Evolutionary conservation across 2,888 invertebrate species (phyloP), one percentile per base, ranked within the genome.

Genomic region (Xanthorhoe designata): DNA sequence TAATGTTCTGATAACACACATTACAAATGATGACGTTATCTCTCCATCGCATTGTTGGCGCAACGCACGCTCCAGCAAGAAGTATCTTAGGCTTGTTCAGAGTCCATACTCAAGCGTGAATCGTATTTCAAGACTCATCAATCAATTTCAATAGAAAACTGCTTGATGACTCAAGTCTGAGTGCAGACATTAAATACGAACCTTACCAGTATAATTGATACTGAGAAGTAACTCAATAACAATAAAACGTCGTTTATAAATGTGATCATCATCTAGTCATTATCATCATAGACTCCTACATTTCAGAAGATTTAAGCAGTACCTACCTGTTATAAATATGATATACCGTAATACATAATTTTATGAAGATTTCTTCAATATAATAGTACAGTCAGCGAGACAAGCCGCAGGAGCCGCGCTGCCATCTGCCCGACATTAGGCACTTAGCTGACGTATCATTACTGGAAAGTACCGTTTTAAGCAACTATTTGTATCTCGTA

Each of bases 1-100:
- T 15, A 38, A 59, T 59, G 38, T 58, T 58, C 50, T 32, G 59
- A 59, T 59, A 59, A 17, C 10, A 19, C 29, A 38, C 50, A 49
- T 29, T 38, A 59, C 59, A 59, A 59, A 59, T 59, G 50, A 51
- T 13, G 15, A 35, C 51, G 59, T 51, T 59, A 59, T 59, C 59
- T 59, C 59, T 19, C 19, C 38, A 59, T 59, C 59, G 59, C 29
- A 51, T 51, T 60, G 52, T 60, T 42, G 60, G 42, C 51, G 45
- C 42, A 52, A 45, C 42, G 17, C 7, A 10, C 35, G 18, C 38
- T 13, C 38, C 13, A 13, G 13, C 38, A 0, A 17, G 47, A 15
- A 7, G 15, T 15, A 7, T 1, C 45, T 15, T 24, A n/a, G n/a
- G n/a, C n/a, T n/a, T 4, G 24, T 24, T 4, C 24, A 4, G 24